Evolutionary conservation across 2,797 vertebrate species (phyloP).

Genomic region (Ammospiza maritima): DNA sequence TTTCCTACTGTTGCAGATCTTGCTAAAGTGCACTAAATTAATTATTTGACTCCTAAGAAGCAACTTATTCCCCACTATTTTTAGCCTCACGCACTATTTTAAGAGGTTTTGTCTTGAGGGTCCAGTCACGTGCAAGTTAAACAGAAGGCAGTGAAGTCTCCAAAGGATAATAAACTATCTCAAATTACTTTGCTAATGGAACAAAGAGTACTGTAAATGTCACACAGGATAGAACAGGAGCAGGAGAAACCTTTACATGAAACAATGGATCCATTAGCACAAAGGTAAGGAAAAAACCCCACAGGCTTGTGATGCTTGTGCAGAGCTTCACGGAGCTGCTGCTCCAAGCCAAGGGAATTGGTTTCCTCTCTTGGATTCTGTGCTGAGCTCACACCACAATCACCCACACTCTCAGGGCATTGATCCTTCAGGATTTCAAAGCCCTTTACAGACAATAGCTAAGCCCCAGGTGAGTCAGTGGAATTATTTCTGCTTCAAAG

Average conservation of each 20-base stretch:
- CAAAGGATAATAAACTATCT: conserved; percentile 60
- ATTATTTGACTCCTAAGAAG: conserved; percentile 26
- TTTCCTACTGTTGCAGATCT: neutral
- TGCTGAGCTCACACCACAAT: neutral
- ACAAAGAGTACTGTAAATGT: conserved; percentile 66
- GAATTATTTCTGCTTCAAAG: neutral
- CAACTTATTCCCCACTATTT: conserved; percentile 13
- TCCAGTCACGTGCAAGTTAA: conserved; percentile 59
- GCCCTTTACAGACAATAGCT: neutral
- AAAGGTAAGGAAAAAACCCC: neutral
- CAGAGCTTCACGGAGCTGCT: neutral
- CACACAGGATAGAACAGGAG: conserved; percentile 16
- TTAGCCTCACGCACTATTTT: neutral
- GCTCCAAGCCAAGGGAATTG: neutral
- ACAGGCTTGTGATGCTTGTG: neutral
- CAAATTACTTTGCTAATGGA: conserved; percentile 69
- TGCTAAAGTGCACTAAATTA: conserved; percentile 3
- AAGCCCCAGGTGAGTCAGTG: conserved; percentile 17
- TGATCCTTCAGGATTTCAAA: neutral
- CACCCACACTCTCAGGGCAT: neutral
- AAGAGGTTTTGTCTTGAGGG: conserved; percentile 22
- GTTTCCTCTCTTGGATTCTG: neutral
- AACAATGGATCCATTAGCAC: conserved; percentile 56
- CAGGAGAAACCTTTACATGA: conserved; percentile 22
- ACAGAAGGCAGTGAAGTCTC: conserved; percentile 43